Percentiles rank a stretch among this genome's conserved stretches.
phyloP scores from a whole-genome alignment of 2,113 vertebrate genomes.

The Coturnix japonica region DNA sequence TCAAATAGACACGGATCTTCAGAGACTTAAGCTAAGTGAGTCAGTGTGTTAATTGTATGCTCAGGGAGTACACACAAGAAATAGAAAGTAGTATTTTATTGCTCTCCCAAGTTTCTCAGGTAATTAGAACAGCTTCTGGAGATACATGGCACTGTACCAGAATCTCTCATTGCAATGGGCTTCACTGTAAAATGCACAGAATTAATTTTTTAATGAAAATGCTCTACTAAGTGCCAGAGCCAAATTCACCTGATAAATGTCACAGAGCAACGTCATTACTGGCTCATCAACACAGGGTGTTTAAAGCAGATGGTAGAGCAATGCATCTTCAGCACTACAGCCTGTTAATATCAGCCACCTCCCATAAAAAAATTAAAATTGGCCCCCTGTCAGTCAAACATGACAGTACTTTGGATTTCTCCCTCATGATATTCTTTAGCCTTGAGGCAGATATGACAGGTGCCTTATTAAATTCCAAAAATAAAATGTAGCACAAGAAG shows the following conservation, averaged over 20 bases:
- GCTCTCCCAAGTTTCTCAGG: conserved; percentile 77
- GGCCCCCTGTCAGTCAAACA: conserved; percentile 85
- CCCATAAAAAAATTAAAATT: conserved; percentile 83
- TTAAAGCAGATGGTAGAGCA: conserved; percentile 75
- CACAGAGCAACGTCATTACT: conserved; percentile 77
- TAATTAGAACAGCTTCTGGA: conserved; percentile 78
- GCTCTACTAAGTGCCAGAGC: conserved; percentile 64
- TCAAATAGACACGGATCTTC: conserved; percentile 52
- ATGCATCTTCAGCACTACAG: conserved; percentile 68
- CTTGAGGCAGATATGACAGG: conserved; percentile 87
- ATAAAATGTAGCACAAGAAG: conserved; percentile 83
- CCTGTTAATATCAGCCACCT: conserved; percentile 77
- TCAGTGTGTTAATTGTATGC: conserved; percentile 77
- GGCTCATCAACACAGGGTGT: conserved; percentile 73
- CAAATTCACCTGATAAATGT: conserved; percentile 78
- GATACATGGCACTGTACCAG: conserved; percentile 71
- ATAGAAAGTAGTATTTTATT: conserved; percentile 79
- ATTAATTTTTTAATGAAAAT: conserved; percentile 82
- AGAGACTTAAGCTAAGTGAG: conserved; percentile 72
- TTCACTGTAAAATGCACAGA: conserved; percentile 69
- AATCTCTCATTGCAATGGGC: conserved; percentile 78
- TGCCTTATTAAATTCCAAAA: conserved; percentile 88
- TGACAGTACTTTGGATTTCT: conserved; percentile 84
- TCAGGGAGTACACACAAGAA: conserved; percentile 69
- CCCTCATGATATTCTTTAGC: conserved; percentile 83